Evolutionary conservation across 2,888 invertebrate genomes (phyloP), one percentile per base, ranked within the genome.

Genomic region (Troides helena): DNA sequence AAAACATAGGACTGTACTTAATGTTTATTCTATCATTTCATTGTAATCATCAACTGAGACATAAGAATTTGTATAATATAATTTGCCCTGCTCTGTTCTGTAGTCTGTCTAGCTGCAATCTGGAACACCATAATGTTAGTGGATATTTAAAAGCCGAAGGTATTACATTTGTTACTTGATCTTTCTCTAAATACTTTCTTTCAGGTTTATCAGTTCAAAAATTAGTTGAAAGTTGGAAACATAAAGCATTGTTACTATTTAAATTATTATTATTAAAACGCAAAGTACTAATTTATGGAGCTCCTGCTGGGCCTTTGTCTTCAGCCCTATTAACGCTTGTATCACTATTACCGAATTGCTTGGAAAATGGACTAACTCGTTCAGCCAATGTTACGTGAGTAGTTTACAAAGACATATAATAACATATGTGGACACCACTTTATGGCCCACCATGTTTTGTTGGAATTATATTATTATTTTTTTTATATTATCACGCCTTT

Each of bases 271-370:
- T 99, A 63, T 92, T 99, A 71, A 97, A 99, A 82, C 95, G 96
- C 77, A 95, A 97, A 84, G 96, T 99, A 59, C 94, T 99, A 67
- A 97, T 99, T 83, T 98, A 97, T 87, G 97, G 98, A 68, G 96
- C 98, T 25, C 99, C 99, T 2, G 99, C 99, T 2, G 96, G 98
- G 72, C 95, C 96, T 10, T 93, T 99, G 75, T 98, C 99, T 77
- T 95, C 96, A 10, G 95, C 97, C 7, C 95, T 99, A 76, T 91
- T 99, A 67, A 96, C 98, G 8, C 93, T 99, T 65, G 93, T 98
- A 0, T 99, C 99, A 1, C 87, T 99, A 53, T 95, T 98, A 88
- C 99, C 99, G 66, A 96, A 95, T 62, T 95, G 98, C 92, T 94
- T 98, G 75, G 98, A 98, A 83, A 94, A 94, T 80, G 98, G 98